These are phyloP conservation scores for Eudiplozoon nipponicum DNA, from an alignment of 2,888 invertebrate species.

Conservation along the genomic window DNA sequence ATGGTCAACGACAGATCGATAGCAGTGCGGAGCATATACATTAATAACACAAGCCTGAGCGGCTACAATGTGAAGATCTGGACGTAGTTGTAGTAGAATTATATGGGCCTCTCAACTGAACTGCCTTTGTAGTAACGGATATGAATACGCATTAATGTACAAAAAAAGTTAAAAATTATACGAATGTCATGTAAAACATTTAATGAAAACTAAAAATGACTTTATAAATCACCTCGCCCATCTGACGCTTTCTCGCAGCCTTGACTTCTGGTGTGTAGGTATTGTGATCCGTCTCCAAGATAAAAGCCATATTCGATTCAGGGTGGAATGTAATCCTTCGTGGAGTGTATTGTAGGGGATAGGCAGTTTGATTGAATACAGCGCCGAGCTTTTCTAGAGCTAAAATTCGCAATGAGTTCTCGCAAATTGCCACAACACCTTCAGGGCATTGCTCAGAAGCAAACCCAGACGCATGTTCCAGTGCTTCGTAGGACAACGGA, in stretches of 20 bases:
- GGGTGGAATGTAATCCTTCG: slow-evolving; percentile 65
- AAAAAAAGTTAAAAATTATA: no score
- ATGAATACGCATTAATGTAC: no score
- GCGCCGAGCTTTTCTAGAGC: slow-evolving; percentile 87
- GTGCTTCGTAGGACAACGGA: slow-evolving; percentile 66
- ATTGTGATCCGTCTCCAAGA: slow-evolving; percentile 86
- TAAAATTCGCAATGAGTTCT: slow-evolving; percentile 73
- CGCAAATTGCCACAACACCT: slow-evolving; percentile 89
- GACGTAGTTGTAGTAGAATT: no score
- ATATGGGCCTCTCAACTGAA: no score
- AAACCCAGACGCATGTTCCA: slow-evolving; percentile 89
- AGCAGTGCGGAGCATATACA: no score
- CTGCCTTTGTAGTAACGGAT: no score
- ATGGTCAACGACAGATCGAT: no score
- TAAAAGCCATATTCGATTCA: slow-evolving; percentile 53
- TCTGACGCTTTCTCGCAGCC: slow-evolving; percentile 56
- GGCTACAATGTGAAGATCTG: no score
- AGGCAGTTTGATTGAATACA: slow-evolving; percentile 58
- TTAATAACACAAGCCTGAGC: no score
- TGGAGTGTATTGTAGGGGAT: slow-evolving; percentile 72
- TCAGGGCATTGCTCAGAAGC: slow-evolving; percentile 78
- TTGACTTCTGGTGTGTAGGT: slow-evolving; percentile 88
- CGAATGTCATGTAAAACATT: no score
- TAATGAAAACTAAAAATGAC: no score
- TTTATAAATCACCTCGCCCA: slow-evolving; percentile 43